Base-by-base conservation (phyloP, 2,888 invertebrate species). In the Seira musarum region DNA sequence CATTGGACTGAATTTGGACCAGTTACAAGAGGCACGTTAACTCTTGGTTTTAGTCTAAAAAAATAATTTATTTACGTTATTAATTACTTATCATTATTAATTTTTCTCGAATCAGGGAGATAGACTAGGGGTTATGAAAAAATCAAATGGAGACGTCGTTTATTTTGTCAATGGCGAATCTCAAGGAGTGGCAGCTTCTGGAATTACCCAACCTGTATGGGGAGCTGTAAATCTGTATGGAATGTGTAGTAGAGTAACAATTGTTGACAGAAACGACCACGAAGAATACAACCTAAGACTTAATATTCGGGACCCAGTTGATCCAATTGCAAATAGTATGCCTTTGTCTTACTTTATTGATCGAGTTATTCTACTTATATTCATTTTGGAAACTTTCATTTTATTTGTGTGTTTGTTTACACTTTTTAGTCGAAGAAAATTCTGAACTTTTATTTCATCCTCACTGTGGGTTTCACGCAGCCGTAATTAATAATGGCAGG, bases 211-310 rank as follows among this genome's bases (percentile, higher is more conserved):
- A 35, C 92, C 93, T 61, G 93, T 97, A 1, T 98, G 97, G 96
- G 97, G 96, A 3, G 97, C 97, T 30, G 94, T 98, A 49, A 98
- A 98, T 90, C 91, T 98, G 1, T 98, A 98, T 88, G 98, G 96
- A 25, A 96, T 96, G 95, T 96, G 96, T 22, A 96, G 96, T 21
- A 94, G 94, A 90, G 94, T 96, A 1, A 94, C 96, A 0, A 95
- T 96, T 84, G 94, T 96, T 0, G 96, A 96, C 89, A 91, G 94
- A 0, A 95, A 95, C 88, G 93, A 94, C 87, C 90, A 95, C 82
- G 92, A 95, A 89, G 92, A 93, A 88, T 92, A 95, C 89, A 93
- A 95, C 90, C 88, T 95, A 87, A 92, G 86, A 80, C 75, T 86
- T 60, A 86, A 84, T 63, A 81, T 85, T 5, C 69, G 86, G 69